phyloP scores from a whole-genome alignment of 92 coral and sea anemone genomes.

The Virgularia gustaviana region DNA sequence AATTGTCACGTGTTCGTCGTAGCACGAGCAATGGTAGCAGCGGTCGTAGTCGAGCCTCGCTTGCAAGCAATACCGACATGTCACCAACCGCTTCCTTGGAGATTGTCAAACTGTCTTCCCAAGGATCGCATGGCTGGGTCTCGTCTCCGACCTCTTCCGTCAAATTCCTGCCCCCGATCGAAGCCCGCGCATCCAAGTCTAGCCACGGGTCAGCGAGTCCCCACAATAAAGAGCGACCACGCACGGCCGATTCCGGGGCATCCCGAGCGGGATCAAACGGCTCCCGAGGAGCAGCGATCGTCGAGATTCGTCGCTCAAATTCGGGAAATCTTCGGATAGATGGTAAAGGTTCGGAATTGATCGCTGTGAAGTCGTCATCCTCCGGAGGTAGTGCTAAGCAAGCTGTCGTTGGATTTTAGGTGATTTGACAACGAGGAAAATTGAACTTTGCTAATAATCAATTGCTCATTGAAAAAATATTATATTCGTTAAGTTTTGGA shows the following conservation, averaged over 20 bases:
- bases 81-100: slow-evolving; percentile 42
- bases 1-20: slow-evolving; percentile 18
- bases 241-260: slow-evolving; percentile 15
- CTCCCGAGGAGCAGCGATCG: slow-evolving; percentile 23
- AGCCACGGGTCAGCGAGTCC: slow-evolving; percentile 16
- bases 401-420: slow-evolving; percentile 24
- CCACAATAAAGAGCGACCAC: slow-evolving; percentile 25
- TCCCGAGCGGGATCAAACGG: slow-evolving; percentile 12
- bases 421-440: too few relatives aligned
- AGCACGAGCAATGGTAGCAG: slow-evolving; percentile 4
- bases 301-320: slow-evolving; percentile 23
- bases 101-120: slow-evolving; percentile 25
- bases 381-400: slow-evolving; percentile 26
- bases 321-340: slow-evolving; percentile 34
- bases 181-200: slow-evolving; percentile 38
- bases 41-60: slow-evolving; percentile 8
- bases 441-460: too few relatives aligned
- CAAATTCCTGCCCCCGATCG: slow-evolving; percentile 33
- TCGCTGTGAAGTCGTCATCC: slow-evolving; percentile 9
- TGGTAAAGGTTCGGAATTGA: slow-evolving; percentile 9
- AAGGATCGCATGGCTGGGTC: slow-evolving; percentile 42
- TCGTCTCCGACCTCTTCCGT: slow-evolving; percentile 43
- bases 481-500: too few relatives aligned
- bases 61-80: slow-evolving; percentile 9
- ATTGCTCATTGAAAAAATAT: too few relatives aligned